Conservation (phyloP, 2,113 vertebrate genomes). For the Corapipo altera region DNA sequence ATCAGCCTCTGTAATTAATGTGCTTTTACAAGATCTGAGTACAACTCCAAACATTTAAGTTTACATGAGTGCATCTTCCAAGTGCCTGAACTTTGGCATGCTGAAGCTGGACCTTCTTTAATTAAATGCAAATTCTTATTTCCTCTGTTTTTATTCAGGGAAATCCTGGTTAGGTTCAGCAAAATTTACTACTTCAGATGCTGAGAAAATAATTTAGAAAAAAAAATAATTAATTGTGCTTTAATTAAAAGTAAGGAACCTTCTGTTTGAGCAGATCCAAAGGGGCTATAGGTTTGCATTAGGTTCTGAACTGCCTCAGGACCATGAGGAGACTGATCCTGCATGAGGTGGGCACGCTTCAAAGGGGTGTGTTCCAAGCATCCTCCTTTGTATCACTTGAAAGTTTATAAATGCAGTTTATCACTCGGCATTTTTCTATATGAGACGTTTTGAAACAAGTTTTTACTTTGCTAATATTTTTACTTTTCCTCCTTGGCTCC, state of each 20-base stretch:
- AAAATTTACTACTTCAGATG: neutral
- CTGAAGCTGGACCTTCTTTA: neutral
- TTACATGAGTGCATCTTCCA: neutral
- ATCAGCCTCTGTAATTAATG: constrained; percentile 38
- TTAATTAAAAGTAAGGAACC: neutral
- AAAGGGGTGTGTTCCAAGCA: neutral
- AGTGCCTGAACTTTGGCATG: neutral
- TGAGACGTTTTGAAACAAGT: neutral
- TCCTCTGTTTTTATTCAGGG: neutral
- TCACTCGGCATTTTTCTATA: neutral
- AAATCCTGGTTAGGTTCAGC: neutral
- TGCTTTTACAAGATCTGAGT: neutral
- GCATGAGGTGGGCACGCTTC: fast-evolving
- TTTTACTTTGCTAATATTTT: neutral
- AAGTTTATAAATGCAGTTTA: neutral
- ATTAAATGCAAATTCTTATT: neutral
- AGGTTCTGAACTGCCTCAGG: neutral
- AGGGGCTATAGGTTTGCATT: neutral
- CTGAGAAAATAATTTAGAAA: neutral
- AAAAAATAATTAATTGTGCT: neutral
- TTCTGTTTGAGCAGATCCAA: neutral
- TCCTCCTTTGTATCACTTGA: neutral
- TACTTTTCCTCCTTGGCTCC: neutral
- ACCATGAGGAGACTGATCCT: neutral
- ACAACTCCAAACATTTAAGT: neutral